Percentiles rank a stretch among this genome's conserved stretches.
Conservation (phyloP, 2,113 vertebrate genomes). For the Pardalotus punctatus region DNA sequence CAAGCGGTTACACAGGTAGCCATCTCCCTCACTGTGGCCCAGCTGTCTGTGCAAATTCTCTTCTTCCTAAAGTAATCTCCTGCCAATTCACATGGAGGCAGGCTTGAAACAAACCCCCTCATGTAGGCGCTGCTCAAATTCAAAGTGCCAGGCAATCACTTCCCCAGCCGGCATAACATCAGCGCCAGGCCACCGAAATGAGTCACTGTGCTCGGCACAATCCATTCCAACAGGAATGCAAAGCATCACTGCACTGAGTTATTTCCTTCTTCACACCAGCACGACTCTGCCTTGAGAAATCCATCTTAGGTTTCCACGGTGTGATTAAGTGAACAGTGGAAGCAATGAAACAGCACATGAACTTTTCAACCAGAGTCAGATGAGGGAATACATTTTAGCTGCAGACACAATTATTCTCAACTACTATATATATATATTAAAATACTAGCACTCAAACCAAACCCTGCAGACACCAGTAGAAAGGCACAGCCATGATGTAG, state of each 20-base stretch:
- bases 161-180: neutral
- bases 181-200: rapidly evolving
- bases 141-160: neutral
- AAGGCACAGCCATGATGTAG: neutral
- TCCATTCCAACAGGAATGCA: neutral
- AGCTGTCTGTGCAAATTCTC: neutral
- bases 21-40: neutral
- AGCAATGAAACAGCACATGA: neutral
- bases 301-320: neutral
- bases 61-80: neutral
- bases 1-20: neutral
- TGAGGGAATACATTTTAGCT: neutral
- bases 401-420: neutral
- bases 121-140: neutral
- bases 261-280: neutral
- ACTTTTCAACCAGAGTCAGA: slow-evolving; percentile 1
- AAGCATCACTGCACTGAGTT: neutral
- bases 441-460: neutral
- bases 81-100: neutral
- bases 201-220: neutral
- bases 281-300: neutral
- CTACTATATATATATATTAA: neutral
- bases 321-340: neutral
- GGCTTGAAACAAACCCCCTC: neutral
- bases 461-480: neutral